These are phyloP conservation scores for Sorex araneus DNA, from an alignment of 2,113 vertebrate genomes.

Conservation along the genomic window DNA sequence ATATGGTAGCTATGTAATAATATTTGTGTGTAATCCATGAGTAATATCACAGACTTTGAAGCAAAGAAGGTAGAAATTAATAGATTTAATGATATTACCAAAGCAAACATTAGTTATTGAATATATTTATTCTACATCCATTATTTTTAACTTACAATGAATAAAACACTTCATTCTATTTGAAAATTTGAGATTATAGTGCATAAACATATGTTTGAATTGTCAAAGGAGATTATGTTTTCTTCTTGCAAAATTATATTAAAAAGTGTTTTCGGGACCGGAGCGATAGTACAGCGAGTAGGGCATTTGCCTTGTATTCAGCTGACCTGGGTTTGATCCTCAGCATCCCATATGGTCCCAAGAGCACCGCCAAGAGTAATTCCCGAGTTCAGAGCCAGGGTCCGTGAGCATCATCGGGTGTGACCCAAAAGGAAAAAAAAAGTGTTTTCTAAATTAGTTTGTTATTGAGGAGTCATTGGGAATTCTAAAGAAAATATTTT, in stretches of 20 bases:
- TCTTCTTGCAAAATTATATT: not conserved
- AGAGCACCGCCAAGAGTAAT: too few species aligned
- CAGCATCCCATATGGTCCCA: too few species aligned
- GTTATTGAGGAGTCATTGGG: not conserved
- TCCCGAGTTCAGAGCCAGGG: too few species aligned
- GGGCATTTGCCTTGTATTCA: too few species aligned
- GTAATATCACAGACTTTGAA: not conserved
- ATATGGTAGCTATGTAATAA: not conserved
- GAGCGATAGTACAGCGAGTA: too few species aligned
- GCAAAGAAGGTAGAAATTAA: slow-evolving; percentile 24
- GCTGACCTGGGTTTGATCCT: too few species aligned
- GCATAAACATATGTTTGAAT: not conserved
- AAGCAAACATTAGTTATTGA: not conserved
- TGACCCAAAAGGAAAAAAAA: too few species aligned
- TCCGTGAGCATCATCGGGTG: too few species aligned
- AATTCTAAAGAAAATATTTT: slow-evolving; percentile 27
- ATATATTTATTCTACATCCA: not conserved
- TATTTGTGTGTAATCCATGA: slow-evolving; percentile 20
- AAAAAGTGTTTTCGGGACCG: not conserved
- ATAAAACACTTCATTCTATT: not conserved
- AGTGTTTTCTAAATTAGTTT: slow-evolving; percentile 6
- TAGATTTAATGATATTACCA: not conserved
- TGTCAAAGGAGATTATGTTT: not conserved
- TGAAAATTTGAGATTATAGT: not conserved
- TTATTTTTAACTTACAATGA: not conserved